Evolutionary conservation across 2,888 invertebrate genomes (phyloP).

Genomic region (Macroteleia sp.): DNA sequence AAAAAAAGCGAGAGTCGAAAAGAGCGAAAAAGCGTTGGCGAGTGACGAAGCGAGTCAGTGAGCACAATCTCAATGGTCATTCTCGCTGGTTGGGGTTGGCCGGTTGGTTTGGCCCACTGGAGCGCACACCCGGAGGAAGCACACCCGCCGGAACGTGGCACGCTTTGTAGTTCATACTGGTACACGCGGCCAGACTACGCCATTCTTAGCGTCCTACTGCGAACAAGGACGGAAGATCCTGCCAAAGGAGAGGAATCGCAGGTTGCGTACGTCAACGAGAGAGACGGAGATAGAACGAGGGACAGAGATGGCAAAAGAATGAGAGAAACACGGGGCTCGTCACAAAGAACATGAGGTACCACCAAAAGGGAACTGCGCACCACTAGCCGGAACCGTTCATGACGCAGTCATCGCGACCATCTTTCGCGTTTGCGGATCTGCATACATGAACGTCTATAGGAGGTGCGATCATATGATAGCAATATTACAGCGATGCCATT

Average conservation of each 20-base stretch:
- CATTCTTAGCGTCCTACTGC: constrained; percentile 56
- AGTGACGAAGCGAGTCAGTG: constrained; percentile 71
- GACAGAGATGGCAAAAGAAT: too few relatives aligned
- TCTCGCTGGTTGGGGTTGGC: constrained; percentile 71
- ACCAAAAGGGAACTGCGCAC: constrained; percentile 82
- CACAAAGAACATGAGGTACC: constrained; percentile 64
- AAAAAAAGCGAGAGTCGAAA: constrained; percentile 67
- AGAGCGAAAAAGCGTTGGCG: constrained; percentile 64
- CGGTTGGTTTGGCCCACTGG: constrained; percentile 82
- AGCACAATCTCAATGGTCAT: constrained; percentile 74
- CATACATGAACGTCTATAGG: constrained; percentile 70
- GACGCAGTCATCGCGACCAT: constrained; percentile 81
- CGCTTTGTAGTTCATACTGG: constrained; percentile 79
- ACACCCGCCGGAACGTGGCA: constrained; percentile 83
- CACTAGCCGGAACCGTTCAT: constrained; percentile 83
- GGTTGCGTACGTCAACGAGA: too few relatives aligned
- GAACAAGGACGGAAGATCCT: constrained; percentile 60
- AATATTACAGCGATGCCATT: constrained; percentile 37
- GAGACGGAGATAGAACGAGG: too few relatives aligned
- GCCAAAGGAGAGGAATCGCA: constrained; percentile 37
- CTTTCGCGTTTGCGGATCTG: constrained; percentile 79
- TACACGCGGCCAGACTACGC: constrained; percentile 66
- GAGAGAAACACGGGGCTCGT: constrained; percentile 53
- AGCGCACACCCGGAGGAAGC: constrained; percentile 84
- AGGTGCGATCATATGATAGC: constrained; percentile 37